These are phyloP conservation scores for Phrynocephalus vlangalii DNA, from an alignment of 2,797 vertebrate species.

Conservation along the genomic window DNA sequence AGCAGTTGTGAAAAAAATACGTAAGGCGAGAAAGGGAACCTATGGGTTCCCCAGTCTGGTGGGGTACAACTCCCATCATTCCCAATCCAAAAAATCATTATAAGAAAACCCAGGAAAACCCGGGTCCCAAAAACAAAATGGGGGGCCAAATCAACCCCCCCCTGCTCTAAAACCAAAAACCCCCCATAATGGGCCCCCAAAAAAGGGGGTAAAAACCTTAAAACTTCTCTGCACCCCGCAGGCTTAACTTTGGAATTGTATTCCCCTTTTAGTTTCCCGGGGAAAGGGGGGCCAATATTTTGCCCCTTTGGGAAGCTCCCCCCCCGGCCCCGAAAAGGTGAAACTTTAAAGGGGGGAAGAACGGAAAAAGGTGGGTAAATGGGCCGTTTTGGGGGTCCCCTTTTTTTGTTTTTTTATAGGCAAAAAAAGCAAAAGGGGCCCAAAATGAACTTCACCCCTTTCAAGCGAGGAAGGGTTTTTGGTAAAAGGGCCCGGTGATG, in stretches of 20 bases:
- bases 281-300: background rate
- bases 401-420: background rate
- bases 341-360: slow-evolving; percentile 11
- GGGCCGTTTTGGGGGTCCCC: fast-evolving
- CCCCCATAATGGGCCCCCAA: background rate
- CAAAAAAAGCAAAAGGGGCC: background rate
- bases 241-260: background rate
- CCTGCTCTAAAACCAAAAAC: background rate
- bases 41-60: background rate
- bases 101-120: background rate
- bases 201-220: background rate
- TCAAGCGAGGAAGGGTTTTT: slow-evolving; percentile 86
- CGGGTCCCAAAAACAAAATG: background rate
- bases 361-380: fast-evolving
- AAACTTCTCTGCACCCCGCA: background rate
- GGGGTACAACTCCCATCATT: background rate
- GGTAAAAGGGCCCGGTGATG: slow-evolving; percentile 64
- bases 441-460: slow-evolving; percentile 55
- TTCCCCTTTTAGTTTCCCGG: background rate
- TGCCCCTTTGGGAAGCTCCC: background rate
- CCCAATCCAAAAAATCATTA: background rate
- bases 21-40: background rate
- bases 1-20: background rate
- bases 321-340: slow-evolving; percentile 9
- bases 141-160: no score